These are phyloP conservation scores for Platerodrilus igneus DNA, from an alignment of 2,888 invertebrate species.

Conservation along the genomic window DNA sequence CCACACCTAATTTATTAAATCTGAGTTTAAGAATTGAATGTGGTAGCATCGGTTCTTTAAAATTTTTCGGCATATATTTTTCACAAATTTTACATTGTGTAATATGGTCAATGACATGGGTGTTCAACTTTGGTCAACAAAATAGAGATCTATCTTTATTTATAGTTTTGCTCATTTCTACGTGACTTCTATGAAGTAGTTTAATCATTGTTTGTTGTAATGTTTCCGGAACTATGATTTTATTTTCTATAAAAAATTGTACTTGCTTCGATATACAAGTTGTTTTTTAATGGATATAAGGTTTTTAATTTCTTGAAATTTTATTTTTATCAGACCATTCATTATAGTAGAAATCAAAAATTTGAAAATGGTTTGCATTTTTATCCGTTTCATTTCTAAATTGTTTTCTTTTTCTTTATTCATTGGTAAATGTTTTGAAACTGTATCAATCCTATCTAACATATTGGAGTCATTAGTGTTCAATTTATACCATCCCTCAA, in stretches of 20 bases:
- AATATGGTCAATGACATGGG: conserved; percentile 12
- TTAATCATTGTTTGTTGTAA: conserved; percentile 15
- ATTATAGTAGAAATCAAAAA: conserved; percentile 20
- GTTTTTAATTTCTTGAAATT: too few relatives aligned
- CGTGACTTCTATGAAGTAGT: conserved; percentile 25
- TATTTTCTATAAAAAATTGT: conserved; percentile 22
- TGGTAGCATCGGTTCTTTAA: conserved; percentile 26
- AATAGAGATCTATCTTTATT: conserved; percentile 5
- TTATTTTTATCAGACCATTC: conserved; percentile 22
- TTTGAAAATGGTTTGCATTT: conserved; percentile 11
- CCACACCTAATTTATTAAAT: conserved; percentile 26
- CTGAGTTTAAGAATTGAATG: too few relatives aligned
- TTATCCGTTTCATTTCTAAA: conserved; percentile 18
- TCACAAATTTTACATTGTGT: conserved; percentile 26
- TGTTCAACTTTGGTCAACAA: conserved; percentile 13
- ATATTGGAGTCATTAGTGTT: conserved; percentile 17
- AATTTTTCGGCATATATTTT: conserved; percentile 22
- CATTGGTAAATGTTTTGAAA: conserved; percentile 24
- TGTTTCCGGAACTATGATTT: conserved; percentile 18
- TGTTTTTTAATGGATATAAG: too few relatives aligned
- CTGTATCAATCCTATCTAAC: conserved; percentile 24
- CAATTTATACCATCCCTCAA: conserved; percentile 17
- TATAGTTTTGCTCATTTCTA: conserved; percentile 8
- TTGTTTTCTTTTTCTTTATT: conserved; percentile 13
- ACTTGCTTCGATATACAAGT: too few relatives aligned